Conservation (phyloP, 2,113 vertebrate species). For the Bostrychus sinensis region DNA sequence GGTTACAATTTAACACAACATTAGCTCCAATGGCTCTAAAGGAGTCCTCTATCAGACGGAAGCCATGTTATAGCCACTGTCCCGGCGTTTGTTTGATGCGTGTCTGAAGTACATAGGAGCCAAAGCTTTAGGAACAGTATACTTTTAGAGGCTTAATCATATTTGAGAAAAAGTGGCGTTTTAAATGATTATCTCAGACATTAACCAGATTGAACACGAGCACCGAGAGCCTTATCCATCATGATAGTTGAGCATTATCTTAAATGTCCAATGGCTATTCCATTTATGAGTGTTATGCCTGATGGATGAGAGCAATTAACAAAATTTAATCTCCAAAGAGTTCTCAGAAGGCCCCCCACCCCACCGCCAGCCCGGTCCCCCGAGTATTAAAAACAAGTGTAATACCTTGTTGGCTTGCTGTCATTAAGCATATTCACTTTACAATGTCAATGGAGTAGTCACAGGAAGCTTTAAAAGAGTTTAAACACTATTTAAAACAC, state of each 20-base stretch:
- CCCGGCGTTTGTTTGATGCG: neutral
- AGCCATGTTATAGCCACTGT: neutral
- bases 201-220: constrained; percentile 67
- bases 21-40: constrained; percentile 2
- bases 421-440: constrained; percentile 32
- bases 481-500: constrained; percentile 14
- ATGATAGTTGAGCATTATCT: constrained; percentile 72
- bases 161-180: constrained; percentile 43
- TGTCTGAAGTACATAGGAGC: neutral
- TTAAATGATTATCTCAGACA: constrained; percentile 63
- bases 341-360: constrained; percentile 58
- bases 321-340: constrained; percentile 77
- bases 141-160: neutral
- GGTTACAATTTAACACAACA: constrained; percentile 14
- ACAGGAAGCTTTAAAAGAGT: constrained; percentile 19
- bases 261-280: constrained; percentile 75
- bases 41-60: constrained; percentile 3
- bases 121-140: neutral
- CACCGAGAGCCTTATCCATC: constrained; percentile 66
- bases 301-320: constrained; percentile 79
- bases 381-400: constrained; percentile 33
- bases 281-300: constrained; percentile 75
- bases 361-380: constrained; percentile 30
- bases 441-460: constrained; percentile 62
- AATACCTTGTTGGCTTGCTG: constrained; percentile 35